Percentiles rank a stretch among this genome's conserved stretches.
These are phyloP conservation scores for Netelia melanura DNA, from an alignment of 2,888 invertebrate species.

Conservation along the genomic window DNA sequence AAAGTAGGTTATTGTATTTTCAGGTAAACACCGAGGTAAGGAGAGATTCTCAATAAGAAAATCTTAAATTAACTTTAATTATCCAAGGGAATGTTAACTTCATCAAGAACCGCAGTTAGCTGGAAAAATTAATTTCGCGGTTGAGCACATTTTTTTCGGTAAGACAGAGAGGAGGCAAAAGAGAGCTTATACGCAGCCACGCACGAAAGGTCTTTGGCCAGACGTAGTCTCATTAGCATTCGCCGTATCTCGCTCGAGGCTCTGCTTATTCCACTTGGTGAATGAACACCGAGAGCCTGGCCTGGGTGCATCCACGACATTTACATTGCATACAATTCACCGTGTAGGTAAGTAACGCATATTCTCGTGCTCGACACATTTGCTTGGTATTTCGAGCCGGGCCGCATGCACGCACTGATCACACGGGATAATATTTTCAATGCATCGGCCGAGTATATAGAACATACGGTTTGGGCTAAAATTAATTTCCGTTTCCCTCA, in stretches of 20 bases:
- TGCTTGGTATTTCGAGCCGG: conserved; percentile 62
- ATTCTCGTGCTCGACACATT: conserved; percentile 50
- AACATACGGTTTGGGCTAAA: no score
- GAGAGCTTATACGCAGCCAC: conserved; percentile 15
- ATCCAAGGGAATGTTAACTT: conserved; percentile 12
- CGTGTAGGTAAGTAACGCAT: conserved; percentile 55
- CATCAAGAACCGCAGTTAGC: conserved; percentile 50
- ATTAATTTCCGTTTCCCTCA: no score
- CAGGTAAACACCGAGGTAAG: conserved; percentile 7
- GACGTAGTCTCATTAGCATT: conserved; percentile 79
- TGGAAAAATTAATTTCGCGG: conserved; percentile 72
- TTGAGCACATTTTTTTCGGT: conserved; percentile 65
- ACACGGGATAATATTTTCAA: conserved; percentile 7
- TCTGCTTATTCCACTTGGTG: conserved; percentile 73
- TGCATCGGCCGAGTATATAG: not conserved
- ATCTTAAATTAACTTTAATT: not conserved
- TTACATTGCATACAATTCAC: conserved; percentile 64
- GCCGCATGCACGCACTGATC: conserved; percentile 28
- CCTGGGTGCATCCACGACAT: conserved; percentile 70
- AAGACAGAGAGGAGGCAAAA: conserved; percentile 20
- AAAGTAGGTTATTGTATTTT: not conserved
- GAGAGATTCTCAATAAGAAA: not conserved
- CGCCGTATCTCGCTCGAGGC: conserved; percentile 77
- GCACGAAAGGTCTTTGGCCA: conserved; percentile 68
- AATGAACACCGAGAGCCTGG: conserved; percentile 75